A percentile compares a stretch with the other conserved stretches of the same genome.
Evolutionary conservation across 2,888 invertebrate genomes (phyloP).

Genomic region (Meiosimyza decipiens): DNA sequence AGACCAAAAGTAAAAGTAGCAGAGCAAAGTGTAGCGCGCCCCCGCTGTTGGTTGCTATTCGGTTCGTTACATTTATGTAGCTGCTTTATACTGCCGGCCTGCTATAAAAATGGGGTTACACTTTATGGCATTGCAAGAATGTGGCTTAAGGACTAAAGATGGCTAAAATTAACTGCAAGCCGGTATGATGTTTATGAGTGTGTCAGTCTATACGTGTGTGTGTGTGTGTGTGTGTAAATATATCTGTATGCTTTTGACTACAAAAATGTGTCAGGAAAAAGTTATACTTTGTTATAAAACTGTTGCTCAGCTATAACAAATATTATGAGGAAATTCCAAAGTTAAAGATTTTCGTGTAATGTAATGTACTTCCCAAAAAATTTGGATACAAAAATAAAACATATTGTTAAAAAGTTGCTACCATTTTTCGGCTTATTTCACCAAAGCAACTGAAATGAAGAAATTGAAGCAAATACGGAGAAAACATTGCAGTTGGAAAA

Average conservation of each 20-base stretch:
- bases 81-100: not conserved
- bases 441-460: too few relatives aligned
- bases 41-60: not conserved
- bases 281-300: constrained; percentile 10
- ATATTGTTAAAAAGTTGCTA: too few relatives aligned
- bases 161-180: constrained; percentile 16
- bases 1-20: not conserved
- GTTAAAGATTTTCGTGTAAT: too few relatives aligned
- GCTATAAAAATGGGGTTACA: not conserved
- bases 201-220: too few relatives aligned
- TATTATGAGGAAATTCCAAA: too few relatives aligned
- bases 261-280: not conserved
- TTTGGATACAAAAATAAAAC: too few relatives aligned
- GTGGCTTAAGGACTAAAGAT: constrained; percentile 19
- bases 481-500: too few relatives aligned
- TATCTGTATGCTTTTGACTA: not conserved
- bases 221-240: too few relatives aligned
- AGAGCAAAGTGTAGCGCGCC: not conserved
- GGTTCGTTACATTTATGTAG: not conserved
- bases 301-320: not conserved
- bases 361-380: too few relatives aligned
- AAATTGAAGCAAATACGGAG: too few relatives aligned
- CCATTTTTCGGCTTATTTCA: too few relatives aligned
- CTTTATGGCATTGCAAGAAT: constrained; percentile 19
- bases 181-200: not conserved